Base-by-base conservation (phyloP, 2,888 invertebrate species). In the Drosophila prostipennis region DNA sequence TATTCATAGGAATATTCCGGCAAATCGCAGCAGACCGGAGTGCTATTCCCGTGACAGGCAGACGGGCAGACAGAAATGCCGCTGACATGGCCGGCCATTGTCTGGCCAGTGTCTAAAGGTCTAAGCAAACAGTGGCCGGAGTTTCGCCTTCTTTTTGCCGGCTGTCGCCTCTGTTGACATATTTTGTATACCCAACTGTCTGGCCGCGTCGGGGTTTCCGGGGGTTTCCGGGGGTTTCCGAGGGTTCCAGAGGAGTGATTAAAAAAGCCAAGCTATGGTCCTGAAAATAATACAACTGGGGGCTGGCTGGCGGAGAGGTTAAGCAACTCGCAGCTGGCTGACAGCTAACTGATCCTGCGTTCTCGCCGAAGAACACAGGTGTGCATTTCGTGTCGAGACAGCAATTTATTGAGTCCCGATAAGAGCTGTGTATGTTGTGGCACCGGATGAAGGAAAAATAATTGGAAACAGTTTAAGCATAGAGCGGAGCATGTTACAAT, bases 61-160 rank as follows among this genome's bases (percentile, higher is more conserved):
- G 63, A 74, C 68, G 49, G 54, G 45, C 78, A 49, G 58, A 57
- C 70, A 63, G 70, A 72, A 60, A 59, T 78, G 68, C 54, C 57
- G 34, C 48, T 80, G 76, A 78, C 84, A 74, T 69, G 51, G 49
- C 32, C 39, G 61, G 59, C 72, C 76, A 76, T 86, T 86, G 80
- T 81, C 81, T 81, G 76, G 68, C 43, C 51, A 59, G 55, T 59
- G 83, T 83, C 84, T 80, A 48, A 59, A 52, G 56, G 83, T 83
- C 84, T 83, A 48, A 76, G 69, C 77, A 49, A 45, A 72, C 57
- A 60, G 45, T 52, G 54, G 48, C 32, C 45, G 52, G 74, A 74
- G 74, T 72, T 76, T 70, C 68, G 32, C 42, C 52, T 34, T 59
- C 65, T 53, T 63, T 36, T 32, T 52, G 68, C 68, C 55, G 65